These are phyloP conservation scores for Drosophila pandora DNA, from an alignment of 1,140 invertebrate species.

Conservation along the genomic window DNA sequence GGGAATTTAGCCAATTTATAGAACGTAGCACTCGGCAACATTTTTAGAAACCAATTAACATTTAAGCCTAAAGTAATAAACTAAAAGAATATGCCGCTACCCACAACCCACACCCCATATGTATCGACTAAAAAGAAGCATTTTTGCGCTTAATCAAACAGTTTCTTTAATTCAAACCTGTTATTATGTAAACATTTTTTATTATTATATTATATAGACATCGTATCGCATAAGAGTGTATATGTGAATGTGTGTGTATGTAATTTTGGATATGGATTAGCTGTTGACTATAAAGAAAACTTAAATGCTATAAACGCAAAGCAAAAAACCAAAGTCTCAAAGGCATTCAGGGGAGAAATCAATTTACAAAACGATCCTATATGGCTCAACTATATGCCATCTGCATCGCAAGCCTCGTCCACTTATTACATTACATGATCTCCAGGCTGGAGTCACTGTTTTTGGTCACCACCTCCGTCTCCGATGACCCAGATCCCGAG, in stretches of 20 bases:
- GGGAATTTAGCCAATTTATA: slow-evolving; percentile 76
- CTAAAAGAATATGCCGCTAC: slow-evolving; percentile 48
- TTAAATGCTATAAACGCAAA: slow-evolving; percentile 49
- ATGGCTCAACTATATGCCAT: slow-evolving; percentile 2
- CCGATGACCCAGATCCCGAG: slow-evolving; percentile 87
- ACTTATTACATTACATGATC: slow-evolving; percentile 85
- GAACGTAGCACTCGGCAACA: slow-evolving; percentile 54
- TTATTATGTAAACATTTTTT: slow-evolving; percentile 61
- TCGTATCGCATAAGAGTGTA: slow-evolving; percentile 50
- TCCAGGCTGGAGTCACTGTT: slow-evolving; percentile 89
- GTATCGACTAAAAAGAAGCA: slow-evolving; percentile 43
- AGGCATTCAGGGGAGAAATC: slow-evolving; percentile 29
- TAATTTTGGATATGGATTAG: slow-evolving; percentile 64
- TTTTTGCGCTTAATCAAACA: slow-evolving; percentile 64
- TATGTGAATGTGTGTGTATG: slow-evolving; percentile 48
- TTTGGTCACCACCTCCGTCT: slow-evolving; percentile 88
- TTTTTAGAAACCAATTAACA: slow-evolving; percentile 60
- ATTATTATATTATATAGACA: slow-evolving; percentile 54
- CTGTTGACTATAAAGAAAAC: slow-evolving; percentile 45
- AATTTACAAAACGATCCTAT: slow-evolving; percentile 37
- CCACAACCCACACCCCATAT: slow-evolving; percentile 17
- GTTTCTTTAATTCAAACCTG: slow-evolving; percentile 72
- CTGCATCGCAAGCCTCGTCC: slow-evolving; percentile 13
- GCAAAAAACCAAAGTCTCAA: slow-evolving; percentile 25
- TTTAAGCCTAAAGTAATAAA: slow-evolving; percentile 54